Base-by-base conservation (phyloP, 2,113 vertebrate species). In the Aramus guarauna region DNA sequence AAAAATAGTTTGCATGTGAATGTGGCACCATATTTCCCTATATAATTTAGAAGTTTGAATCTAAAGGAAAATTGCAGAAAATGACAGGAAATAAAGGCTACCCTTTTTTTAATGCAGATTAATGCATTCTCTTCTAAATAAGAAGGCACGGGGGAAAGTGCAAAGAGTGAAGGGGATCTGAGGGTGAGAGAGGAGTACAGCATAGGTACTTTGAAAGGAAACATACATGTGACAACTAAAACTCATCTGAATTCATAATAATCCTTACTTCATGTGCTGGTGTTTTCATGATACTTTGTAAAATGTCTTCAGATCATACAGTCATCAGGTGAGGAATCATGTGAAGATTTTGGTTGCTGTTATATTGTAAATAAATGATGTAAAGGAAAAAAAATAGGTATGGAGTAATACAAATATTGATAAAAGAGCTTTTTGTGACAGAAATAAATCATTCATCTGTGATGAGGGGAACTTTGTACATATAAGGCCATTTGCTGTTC, bases 1-100 rank as follows among this genome's bases (percentile, higher is more conserved):
- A 97, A 98, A 98, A 98, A 98, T 98, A 98, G 95, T 89, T 96
- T 97, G 84, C 90, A 96, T 94, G 96, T 96, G 96, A 97, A 97
- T 64, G 63, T 96, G 93, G 71, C 77, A 96, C 81, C 77, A 96
- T 94, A 88, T 91, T 96, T 97, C 71, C 80, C 64, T 69, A 96
- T 96, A 83, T 94, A 97, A 97, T 97, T 97, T 94, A 77, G 71
- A 88, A 79, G 74, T 96, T 95, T 96, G 93, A 96, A 82, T 94
- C 92, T 94, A 89, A 90, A 93, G 75, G 60, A 96, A 96, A 95
- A 93, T 91, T 94, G 78, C 87, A 92, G 81, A 85, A 96, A 96
- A 95, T 91, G 74, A 63, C 66, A 88, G 85, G 73, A 90, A 93
- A 91, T 87, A 96, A 94, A 90, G 79, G 53, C 68, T 52, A 82